Evolutionary conservation across 1,140 invertebrate species (phyloP).

Genomic region (Acromyrmex echinatior): DNA sequence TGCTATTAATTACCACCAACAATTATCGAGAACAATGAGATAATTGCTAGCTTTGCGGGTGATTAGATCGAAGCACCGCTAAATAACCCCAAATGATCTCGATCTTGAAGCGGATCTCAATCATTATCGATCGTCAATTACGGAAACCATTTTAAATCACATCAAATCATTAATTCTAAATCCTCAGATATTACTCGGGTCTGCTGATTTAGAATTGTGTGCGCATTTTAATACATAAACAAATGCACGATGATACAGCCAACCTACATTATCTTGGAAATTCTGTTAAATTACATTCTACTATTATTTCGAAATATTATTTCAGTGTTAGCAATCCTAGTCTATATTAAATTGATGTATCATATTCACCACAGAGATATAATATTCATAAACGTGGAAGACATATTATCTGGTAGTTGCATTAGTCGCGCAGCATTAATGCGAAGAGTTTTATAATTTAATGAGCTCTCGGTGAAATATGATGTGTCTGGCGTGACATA

Average conservation of each 20-base stretch:
- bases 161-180: background rate
- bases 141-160: slow-evolving; percentile 13
- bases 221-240: background rate
- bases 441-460: slow-evolving; percentile 13
- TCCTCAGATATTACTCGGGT: background rate
- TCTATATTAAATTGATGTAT: slow-evolving; percentile 24
- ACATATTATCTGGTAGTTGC: background rate
- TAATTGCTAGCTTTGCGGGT: slow-evolving; percentile 41
- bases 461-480: slow-evolving; percentile 4
- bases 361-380: background rate
- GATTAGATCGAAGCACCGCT: slow-evolving; percentile 64
- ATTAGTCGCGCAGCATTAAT: background rate
- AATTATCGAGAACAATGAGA: slow-evolving; percentile 65
- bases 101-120: slow-evolving; percentile 29
- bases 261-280: background rate
- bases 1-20: slow-evolving; percentile 49
- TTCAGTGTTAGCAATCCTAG: background rate
- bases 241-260: background rate
- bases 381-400: background rate
- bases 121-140: slow-evolving; percentile 54
- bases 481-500: slow-evolving; percentile 7
- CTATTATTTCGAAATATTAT: slow-evolving; percentile 14
- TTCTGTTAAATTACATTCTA: background rate
- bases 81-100: slow-evolving; percentile 44
- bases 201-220: background rate